Percentiles rank a stretch among this genome's conserved stretches.
Evolutionary conservation across 2,888 invertebrate species (phyloP).

Genomic region (Platerodrilus igneus): DNA sequence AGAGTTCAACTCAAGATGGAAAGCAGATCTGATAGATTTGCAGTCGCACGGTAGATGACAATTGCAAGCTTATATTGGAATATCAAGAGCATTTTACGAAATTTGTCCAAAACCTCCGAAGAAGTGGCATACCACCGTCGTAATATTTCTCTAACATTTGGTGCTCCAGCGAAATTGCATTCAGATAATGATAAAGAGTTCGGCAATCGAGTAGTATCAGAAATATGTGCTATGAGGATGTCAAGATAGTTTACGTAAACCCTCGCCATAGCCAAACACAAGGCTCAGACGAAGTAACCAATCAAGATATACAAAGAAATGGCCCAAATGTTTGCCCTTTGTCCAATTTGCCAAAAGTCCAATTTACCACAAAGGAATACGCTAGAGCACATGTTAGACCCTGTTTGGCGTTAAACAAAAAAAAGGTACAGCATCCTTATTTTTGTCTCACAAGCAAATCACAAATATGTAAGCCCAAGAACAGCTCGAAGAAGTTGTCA

Average conservation of each 20-base stretch:
- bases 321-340: slow-evolving; percentile 34
- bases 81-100: slow-evolving; percentile 30
- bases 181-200: slow-evolving; percentile 36
- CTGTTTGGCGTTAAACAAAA: slow-evolving; percentile 35
- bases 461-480: slow-evolving; percentile 31
- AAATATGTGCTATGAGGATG: slow-evolving; percentile 28
- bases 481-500: slow-evolving; percentile 26
- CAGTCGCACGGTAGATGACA: slow-evolving; percentile 28
- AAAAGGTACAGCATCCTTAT: slow-evolving; percentile 34
- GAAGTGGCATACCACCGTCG: slow-evolving; percentile 31
- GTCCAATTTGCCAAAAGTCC: slow-evolving; percentile 35
- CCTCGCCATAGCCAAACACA: slow-evolving; percentile 26
- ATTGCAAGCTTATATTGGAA: slow-evolving; percentile 30
- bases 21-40: slow-evolving; percentile 31
- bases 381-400: slow-evolving; percentile 36
- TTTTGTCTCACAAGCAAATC: slow-evolving; percentile 27
- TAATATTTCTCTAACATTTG: slow-evolving; percentile 33
- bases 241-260: slow-evolving; percentile 32
- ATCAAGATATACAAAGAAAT: slow-evolving; percentile 27
- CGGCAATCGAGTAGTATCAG: slow-evolving; percentile 28
- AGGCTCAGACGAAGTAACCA: too few species aligned
- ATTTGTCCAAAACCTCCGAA: slow-evolving; percentile 30
- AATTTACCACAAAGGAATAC: slow-evolving; percentile 31
- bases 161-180: slow-evolving; percentile 34
- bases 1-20: slow-evolving; percentile 19